These are phyloP conservation scores for Caenorhabditis panamensis DNA, from an alignment of 2,888 invertebrate species.

Conservation along the genomic window DNA sequence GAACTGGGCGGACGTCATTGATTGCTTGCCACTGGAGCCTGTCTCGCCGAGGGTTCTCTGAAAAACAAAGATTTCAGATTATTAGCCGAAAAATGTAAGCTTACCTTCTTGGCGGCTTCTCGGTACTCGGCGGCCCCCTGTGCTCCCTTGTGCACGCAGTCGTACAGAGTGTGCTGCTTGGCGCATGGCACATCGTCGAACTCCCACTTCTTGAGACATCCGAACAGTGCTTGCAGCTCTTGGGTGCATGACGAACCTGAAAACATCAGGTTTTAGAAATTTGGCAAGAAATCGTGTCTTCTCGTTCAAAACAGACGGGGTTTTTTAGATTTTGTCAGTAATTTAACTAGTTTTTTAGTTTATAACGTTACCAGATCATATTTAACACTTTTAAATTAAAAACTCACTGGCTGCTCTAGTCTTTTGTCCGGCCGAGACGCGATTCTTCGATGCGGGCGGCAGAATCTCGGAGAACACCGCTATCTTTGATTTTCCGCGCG, in stretches of 20 bases:
- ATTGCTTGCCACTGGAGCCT: conserved; percentile 47
- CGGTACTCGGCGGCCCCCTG: conserved; percentile 69
- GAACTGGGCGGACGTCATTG: conserved; percentile 74
- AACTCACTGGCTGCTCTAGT: conserved; percentile 70
- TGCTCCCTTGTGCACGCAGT: conserved; percentile 74
- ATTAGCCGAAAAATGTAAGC: background rate
- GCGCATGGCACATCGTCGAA: conserved; percentile 78
- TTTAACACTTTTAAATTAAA: too few species aligned
- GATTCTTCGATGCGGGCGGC: conserved; percentile 75
- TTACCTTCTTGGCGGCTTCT: conserved; percentile 73
- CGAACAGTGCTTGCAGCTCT: conserved; percentile 79
- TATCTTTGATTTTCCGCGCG: conserved; percentile 64
- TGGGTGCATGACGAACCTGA: conserved; percentile 78
- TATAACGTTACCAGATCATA: too few species aligned
- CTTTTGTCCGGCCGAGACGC: conserved; percentile 65
- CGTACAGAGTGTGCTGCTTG: conserved; percentile 75
- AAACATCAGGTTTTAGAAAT: conserved; percentile 34
- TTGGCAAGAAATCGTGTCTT: too few species aligned
- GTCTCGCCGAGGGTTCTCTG: conserved; percentile 75
- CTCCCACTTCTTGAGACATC: conserved; percentile 80
- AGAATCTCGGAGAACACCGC: conserved; percentile 74
- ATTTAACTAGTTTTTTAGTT: too few species aligned
- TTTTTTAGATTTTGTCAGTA: too few species aligned
- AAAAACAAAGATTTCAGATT: conserved; percentile 23
- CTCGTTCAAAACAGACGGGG: too few species aligned